A percentile compares a stretch with the other conserved stretches of the same genome.
Conservation (phyloP, 2,113 vertebrate genomes). For the Leptocoma aspasia region DNA sequence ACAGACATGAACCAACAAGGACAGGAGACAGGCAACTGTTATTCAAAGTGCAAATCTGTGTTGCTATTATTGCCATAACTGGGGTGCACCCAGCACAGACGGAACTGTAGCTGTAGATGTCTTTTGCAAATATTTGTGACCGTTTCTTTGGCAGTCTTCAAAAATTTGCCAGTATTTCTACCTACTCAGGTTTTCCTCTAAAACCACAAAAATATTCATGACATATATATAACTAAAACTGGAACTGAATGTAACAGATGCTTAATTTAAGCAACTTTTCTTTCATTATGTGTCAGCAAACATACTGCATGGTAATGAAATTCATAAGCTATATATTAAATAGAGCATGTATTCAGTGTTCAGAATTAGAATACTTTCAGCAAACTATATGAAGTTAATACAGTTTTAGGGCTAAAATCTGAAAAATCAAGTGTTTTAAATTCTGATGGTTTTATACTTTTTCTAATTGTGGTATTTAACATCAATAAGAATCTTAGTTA, state of each 20-base stretch:
- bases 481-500: not conserved
- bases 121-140: not conserved
- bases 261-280: constrained; percentile 4
- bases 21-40: not conserved
- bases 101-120: not conserved
- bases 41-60: not conserved
- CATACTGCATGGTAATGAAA: not conserved
- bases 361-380: not conserved
- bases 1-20: not conserved
- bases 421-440: not conserved
- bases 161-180: not conserved
- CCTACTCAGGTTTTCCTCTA: not conserved
- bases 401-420: not conserved
- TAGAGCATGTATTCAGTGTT: not conserved
- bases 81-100: not conserved
- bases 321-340: not conserved
- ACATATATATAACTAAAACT: not conserved
- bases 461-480: not conserved
- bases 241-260: not conserved
- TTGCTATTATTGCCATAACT: not conserved
- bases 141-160: not conserved
- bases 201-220: not conserved
- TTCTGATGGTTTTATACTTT: not conserved
- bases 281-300: not conserved
- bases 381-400: not conserved